Base-by-base conservation (phyloP, 2,113 vertebrate species). In the Corynorhinus townsendii region DNA sequence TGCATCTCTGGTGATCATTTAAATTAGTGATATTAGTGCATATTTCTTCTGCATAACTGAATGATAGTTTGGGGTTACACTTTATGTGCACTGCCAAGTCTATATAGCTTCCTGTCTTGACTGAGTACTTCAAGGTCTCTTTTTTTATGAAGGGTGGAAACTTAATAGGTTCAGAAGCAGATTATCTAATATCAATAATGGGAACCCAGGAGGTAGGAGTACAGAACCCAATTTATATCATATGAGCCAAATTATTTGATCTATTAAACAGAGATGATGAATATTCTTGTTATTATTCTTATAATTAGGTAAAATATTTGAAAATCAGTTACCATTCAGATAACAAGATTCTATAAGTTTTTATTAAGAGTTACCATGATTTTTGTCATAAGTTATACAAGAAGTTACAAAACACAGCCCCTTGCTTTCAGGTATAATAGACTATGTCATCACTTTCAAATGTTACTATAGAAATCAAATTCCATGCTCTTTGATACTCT, bases 11-110 rank as follows among this genome's bases (percentile, higher is more conserved):
- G 49, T 76, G 43, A 16, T 54, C 77, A 83, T 75, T 49, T 45
- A 92, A 83, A 81, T 94, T 89, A 33, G 62, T 62, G 6, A 26
- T 2, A 7, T 93, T 86, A 76, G 3, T 95, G 64, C 73, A 33
- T 49, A 24, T 43, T 40, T 56, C 9, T 56, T 49, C 43, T 20
- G 2, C 56, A 79, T 76, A 38, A 5, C 43, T 86, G 24, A 76
- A 45, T 81, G 82, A 59, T 14, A 5, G 1, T 93, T 33, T 79
- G 20, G 2, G 8, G 6, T 15, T 72, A 2, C 15, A 76, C 3
- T 62, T 45, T 87, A 92, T 17, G 28, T 28, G 43, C 2, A 49
- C 7, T 76, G 8, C 6, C 35, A 96, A 76, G 24, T 35, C 8
- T 49, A 56, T 22, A 4, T 19, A 77, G 8, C 8, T 85, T 73